Conservation (phyloP, 2,113 vertebrate species). For the Sinocyclocheilus anshuiensis region DNA sequence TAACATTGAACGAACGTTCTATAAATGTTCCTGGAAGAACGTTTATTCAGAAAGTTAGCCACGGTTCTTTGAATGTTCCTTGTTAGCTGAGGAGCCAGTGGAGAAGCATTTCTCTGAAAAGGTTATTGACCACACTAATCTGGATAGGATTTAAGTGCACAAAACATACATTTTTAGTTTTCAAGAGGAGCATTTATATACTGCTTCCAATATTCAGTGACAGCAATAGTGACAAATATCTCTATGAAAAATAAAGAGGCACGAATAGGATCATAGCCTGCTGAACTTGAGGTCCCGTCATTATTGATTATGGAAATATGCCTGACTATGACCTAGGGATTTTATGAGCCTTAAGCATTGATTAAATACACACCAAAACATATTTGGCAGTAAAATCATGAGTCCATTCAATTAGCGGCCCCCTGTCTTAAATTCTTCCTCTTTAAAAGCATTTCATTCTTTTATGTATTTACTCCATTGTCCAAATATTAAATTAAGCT, state of each 20-base stretch:
- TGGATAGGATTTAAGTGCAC: background rate
- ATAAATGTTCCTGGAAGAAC: no score
- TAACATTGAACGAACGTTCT: no score
- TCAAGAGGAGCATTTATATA: constrained; percentile 18
- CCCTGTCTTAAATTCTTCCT: constrained; percentile 38
- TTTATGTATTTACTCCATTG: constrained; percentile 57
- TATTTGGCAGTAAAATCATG: constrained; percentile 70
- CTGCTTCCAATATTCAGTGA: constrained; percentile 49
- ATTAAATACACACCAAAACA: constrained; percentile 73
- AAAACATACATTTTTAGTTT: background rate
- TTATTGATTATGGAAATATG: constrained; percentile 72
- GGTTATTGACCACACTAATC: constrained; percentile 42
- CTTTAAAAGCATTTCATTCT: constrained; percentile 64
- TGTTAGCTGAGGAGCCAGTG: background rate
- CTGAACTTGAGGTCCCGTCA: constrained; percentile 70
- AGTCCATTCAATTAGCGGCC: constrained; percentile 66
- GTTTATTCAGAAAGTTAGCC: no score
- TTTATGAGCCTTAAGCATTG: constrained; percentile 73
- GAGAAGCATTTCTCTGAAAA: background rate
- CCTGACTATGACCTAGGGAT: constrained; percentile 57
- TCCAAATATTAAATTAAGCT: constrained; percentile 85
- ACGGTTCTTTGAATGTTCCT: no score
- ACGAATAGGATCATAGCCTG: constrained; percentile 60
- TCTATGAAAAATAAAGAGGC: constrained; percentile 64
- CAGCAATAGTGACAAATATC: constrained; percentile 65